Evolutionary conservation across 1,140 invertebrate genomes (phyloP).

Genomic region (Neotoxoptera formosana): DNA sequence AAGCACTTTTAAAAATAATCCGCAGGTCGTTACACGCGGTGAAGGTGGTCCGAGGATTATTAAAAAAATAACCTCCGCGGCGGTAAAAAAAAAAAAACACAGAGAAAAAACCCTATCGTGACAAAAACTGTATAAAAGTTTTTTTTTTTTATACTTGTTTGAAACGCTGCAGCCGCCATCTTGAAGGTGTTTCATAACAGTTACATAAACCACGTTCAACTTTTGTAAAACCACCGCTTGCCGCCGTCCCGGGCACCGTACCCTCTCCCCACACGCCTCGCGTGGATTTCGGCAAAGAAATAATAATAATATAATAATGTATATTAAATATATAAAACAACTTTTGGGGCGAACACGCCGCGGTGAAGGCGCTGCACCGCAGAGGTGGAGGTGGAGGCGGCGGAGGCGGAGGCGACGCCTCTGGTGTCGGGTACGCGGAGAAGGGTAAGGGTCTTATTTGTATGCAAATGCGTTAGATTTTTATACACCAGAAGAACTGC

Average conservation of each 20-base stretch:
- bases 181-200: conserved; percentile 58
- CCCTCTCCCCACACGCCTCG: not conserved
- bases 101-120: not conserved
- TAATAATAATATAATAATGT: conserved; percentile 54
- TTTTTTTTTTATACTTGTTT: conserved; percentile 34
- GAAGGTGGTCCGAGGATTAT: conserved; percentile 50
- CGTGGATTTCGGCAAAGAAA: conserved; percentile 52
- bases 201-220: conserved; percentile 56
- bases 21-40: conserved; percentile 41
- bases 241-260: not conserved
- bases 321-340: conserved; percentile 57
- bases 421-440: not conserved
- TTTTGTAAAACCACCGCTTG: conserved; percentile 52
- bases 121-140: conserved; percentile 24
- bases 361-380: not conserved
- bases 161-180: conserved; percentile 47
- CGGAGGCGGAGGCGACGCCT: not conserved
- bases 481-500: conserved; percentile 53
- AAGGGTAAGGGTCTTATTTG: conserved; percentile 46
- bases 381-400: not conserved
- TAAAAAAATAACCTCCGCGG: conserved; percentile 52
- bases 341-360: conserved; percentile 34
- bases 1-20: conserved; percentile 15
- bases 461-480: conserved; percentile 57
- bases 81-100: conserved; percentile 1